Conservation (phyloP, 2,888 invertebrate genomes). For the Eristalis tenax region DNA sequence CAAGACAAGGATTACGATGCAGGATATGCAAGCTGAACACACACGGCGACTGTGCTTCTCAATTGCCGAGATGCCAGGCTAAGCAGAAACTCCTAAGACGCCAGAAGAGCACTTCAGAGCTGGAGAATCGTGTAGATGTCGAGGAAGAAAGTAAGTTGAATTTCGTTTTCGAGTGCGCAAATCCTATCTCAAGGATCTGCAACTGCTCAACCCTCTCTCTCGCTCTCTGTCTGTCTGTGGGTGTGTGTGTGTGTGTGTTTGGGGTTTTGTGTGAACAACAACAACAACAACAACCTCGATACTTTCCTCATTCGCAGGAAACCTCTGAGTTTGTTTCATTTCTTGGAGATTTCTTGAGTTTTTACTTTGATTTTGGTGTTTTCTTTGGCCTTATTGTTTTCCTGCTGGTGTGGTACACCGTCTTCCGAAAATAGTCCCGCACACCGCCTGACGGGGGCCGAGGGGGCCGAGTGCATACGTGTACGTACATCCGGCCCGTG, state of each 20-base stretch:
- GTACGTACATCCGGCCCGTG: neutral
- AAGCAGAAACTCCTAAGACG: conserved; percentile 91
- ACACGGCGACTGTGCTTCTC: conserved; percentile 93
- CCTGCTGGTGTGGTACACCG: neutral
- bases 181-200: conserved; percentile 57
- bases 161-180: conserved; percentile 66
- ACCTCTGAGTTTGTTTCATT: conserved; percentile 44
- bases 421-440: neutral
- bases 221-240: neutral
- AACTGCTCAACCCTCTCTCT: neutral
- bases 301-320: conserved; percentile 30
- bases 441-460: neutral
- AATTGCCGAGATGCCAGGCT: conserved; percentile 91
- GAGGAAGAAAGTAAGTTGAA: conserved; percentile 91
- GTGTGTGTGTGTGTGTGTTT: neutral
- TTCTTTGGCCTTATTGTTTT: conserved; percentile 36
- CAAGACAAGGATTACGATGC: conserved; percentile 94
- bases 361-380: conserved; percentile 27
- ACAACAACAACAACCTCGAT: conserved; percentile 7
- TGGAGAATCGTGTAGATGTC: conserved; percentile 87
- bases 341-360: conserved; percentile 47
- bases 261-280: conserved; percentile 19
- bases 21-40: conserved; percentile 95
- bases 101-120: conserved; percentile 94
- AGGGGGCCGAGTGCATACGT: neutral